phyloP scores from a whole-genome alignment of 2,888 invertebrate species.

The Spodoptera picta region DNA sequence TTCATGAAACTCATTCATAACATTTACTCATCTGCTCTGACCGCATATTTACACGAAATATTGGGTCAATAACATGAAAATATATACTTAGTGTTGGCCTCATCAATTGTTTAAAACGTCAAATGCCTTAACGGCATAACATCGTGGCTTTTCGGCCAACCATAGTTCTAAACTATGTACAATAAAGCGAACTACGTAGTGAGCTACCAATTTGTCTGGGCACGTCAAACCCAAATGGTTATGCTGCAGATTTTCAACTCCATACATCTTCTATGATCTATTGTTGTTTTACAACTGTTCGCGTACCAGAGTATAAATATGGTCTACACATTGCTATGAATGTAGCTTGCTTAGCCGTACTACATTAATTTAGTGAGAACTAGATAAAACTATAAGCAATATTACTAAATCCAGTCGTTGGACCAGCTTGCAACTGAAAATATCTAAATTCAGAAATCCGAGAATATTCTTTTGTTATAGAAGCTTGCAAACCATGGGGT shows the following conservation, averaged over 20 bases:
- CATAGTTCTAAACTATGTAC: conserved; percentile 52
- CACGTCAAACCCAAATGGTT: conserved; percentile 50
- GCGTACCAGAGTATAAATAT: background rate
- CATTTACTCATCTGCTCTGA: conserved; percentile 3
- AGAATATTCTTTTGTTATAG: too few relatives aligned
- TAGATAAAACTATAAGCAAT: too few relatives aligned
- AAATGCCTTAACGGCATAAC: conserved; percentile 37
- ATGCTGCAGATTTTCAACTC: conserved; percentile 45
- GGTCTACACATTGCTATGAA: background rate
- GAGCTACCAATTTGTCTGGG: conserved; percentile 49
- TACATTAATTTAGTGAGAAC: too few relatives aligned
- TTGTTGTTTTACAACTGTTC: conserved; percentile 39
- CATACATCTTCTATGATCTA: conserved; percentile 47
- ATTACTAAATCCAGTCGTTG: too few relatives aligned
- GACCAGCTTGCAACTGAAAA: too few relatives aligned
- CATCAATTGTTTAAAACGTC: conserved; percentile 45
- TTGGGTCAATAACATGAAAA: conserved; percentile 27
- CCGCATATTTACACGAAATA: conserved; percentile 33
- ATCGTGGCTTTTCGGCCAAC: conserved; percentile 21
- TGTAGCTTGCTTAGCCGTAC: too few relatives aligned
- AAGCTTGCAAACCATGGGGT: too few relatives aligned
- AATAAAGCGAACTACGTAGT: conserved; percentile 45
- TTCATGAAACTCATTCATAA: too few relatives aligned
- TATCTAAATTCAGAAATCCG: too few relatives aligned
- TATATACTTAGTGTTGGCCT: conserved; percentile 36